Evolutionary conservation across 2,888 invertebrate genomes (phyloP), one percentile per base, ranked within the genome.

Genomic region (Pollenia griseotomentosa): DNA sequence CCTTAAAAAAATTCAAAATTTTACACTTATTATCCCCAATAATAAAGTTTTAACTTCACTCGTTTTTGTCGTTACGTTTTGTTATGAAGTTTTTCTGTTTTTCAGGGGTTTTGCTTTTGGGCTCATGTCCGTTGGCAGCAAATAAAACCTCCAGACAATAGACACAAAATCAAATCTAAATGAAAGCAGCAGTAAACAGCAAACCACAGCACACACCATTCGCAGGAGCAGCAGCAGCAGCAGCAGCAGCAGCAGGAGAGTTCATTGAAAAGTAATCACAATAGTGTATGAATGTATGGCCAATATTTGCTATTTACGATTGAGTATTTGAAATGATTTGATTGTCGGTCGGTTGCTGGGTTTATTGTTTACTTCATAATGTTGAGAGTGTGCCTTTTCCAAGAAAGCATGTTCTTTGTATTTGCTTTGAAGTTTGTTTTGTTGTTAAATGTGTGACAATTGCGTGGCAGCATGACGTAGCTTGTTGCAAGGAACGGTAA

Each of bases 221-320:
- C 57, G 40, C 48, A 19, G 51, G n/a, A 59, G 6, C 55, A n/a
- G 1, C 86, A 80, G 75, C 70, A 73, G 83, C 46, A 46, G 40
- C 48, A 19, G 51, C 12, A 59, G 6, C 55, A n/a, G 1, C 86
- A 80, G 75, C 70, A 73, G 83, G 80, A 46, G 75, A 75, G 80
- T 86, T 86, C 75, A 83, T 80, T 80, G 79, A 55, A 83, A 71
- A 71, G 71, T 57, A 80, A 83, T 79, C 74, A 59, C 23, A 79
- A 79, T 46, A 2, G 40, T n/a, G 33, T 42, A 63, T 65, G 12
- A 57, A 74, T 42, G 57, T 46, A 51, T 66, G 81, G 70, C 80
- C 75, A 85, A 81, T 78, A 81, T 77, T 81, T 73, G 59, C 46
- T 65, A 44, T 70, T 55, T 55, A 70, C 55, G 16, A 14, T 3